A percentile compares a stretch with the other conserved stretches of the same genome.
These are phyloP conservation scores for Polypterus senegalus DNA, from an alignment of 2,113 vertebrate genomes.

Conservation along the genomic window DNA sequence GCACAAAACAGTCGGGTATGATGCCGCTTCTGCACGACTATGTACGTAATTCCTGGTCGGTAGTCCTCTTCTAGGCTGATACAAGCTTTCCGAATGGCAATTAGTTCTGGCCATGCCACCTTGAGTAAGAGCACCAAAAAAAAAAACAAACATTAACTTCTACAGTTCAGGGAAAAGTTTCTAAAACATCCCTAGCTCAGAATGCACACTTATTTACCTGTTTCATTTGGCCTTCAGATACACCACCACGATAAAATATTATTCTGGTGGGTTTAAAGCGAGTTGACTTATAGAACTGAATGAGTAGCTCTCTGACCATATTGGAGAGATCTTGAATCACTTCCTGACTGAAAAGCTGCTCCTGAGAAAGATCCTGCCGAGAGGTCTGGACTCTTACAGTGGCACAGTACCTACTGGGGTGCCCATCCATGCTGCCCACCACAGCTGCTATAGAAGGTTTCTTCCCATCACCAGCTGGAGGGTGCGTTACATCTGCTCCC, in stretches of 20 bases:
- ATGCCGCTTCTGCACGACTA: constrained; percentile 97
- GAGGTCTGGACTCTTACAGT: constrained; percentile 93
- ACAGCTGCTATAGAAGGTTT: constrained; percentile 94
- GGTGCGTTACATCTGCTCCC: constrained; percentile 92
- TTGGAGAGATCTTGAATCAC: constrained; percentile 95
- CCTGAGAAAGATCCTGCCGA: constrained; percentile 86
- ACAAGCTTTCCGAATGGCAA: constrained; percentile 94
- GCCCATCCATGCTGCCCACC: constrained; percentile 95
- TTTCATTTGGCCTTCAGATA: constrained; percentile 96
- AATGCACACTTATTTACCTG: constrained; percentile 52
- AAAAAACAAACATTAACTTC: background rate
- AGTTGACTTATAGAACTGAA: constrained; percentile 97
- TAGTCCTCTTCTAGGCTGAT: constrained; percentile 98
- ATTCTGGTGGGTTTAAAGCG: constrained; percentile 96
- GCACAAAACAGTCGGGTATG: constrained; percentile 96
- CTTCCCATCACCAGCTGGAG: constrained; percentile 89
- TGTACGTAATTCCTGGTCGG: constrained; percentile 92
- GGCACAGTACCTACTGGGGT: constrained; percentile 93
- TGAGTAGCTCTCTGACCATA: constrained; percentile 90
- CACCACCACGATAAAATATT: constrained; percentile 93
- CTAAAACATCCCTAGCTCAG: background rate
- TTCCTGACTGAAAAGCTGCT: constrained; percentile 91
- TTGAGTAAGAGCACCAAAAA: constrained; percentile 25
- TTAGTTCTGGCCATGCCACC: constrained; percentile 97
- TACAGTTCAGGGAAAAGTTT: too few relatives aligned